Evolutionary conservation across 2,888 invertebrate genomes (phyloP).

Genomic region (Hylaea fasciaria): DNA sequence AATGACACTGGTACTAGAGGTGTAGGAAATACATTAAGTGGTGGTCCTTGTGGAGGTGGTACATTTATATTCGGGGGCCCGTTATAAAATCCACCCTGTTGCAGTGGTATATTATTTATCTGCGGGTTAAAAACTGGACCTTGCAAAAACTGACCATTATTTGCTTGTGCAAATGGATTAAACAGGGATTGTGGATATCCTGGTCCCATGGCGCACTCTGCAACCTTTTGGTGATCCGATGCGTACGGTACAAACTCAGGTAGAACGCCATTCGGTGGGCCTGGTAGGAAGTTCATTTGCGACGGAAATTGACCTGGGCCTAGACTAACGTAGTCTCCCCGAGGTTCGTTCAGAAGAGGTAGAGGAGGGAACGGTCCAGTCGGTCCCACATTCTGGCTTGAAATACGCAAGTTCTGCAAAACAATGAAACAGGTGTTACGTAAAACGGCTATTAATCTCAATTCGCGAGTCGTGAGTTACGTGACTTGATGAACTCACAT

Average conservation of each 20-base stretch:
- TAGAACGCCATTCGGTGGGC: conserved; percentile 15
- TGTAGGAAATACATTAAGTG: conserved; percentile 2
- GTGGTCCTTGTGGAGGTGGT: conserved; percentile 9
- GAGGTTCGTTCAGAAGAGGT: conserved; percentile 28
- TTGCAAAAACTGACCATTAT: conserved; percentile 9
- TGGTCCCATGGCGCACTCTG: conserved; percentile 9
- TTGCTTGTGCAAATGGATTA: conserved; percentile 3
- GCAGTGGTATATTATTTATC: background rate
- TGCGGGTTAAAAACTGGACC: background rate
- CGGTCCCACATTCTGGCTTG: conserved; percentile 34
- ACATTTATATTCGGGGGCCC: conserved; percentile 2
- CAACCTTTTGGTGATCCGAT: conserved; percentile 4
- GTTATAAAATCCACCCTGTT: conserved; percentile 10
- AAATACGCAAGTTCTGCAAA: conserved; percentile 45
- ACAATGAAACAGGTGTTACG: conserved; percentile 31
- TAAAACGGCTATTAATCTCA: conserved; percentile 25
- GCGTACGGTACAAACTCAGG: conserved; percentile 1
- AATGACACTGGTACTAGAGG: background rate
- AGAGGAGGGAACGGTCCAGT: conserved; percentile 17
- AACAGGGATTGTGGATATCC: background rate
- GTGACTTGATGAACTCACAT: conserved; percentile 55
- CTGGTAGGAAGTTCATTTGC: conserved; percentile 23
- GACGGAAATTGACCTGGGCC: conserved; percentile 19
- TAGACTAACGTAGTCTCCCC: background rate
- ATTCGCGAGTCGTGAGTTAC: conserved; percentile 27